phyloP scores from a whole-genome alignment of 1,140 invertebrate genomes.

The Drosophila guanche region DNA sequence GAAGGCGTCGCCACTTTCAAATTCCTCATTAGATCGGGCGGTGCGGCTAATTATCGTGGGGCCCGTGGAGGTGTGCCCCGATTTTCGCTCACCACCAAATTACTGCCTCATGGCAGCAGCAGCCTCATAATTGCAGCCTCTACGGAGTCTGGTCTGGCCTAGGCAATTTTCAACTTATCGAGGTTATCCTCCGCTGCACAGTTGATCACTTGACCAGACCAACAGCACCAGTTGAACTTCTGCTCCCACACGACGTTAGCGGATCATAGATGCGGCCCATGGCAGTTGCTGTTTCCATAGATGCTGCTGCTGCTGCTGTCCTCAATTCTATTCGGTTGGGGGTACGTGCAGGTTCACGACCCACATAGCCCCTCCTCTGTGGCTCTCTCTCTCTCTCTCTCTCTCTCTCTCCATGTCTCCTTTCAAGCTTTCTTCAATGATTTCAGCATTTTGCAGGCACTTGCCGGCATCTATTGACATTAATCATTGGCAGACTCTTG shows the following conservation, averaged over 20 bases:
- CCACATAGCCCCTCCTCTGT: slow-evolving; percentile 45
- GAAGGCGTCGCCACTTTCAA: slow-evolving; percentile 43
- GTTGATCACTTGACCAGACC: slow-evolving; percentile 34
- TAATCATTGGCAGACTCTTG: slow-evolving; percentile 74
- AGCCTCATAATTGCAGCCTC: slow-evolving; percentile 43
- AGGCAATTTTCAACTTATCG: slow-evolving; percentile 65
- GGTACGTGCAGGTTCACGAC: slow-evolving; percentile 65
- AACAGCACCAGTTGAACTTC: slow-evolving; percentile 62
- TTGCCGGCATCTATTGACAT: slow-evolving; percentile 69
- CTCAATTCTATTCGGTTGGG: slow-evolving; percentile 48
- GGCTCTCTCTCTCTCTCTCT: not conserved
- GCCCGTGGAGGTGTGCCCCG: slow-evolving; percentile 30
- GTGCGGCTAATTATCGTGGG: slow-evolving; percentile 56
- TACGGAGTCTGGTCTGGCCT: not conserved
- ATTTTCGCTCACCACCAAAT: slow-evolving; percentile 45
- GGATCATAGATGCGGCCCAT: slow-evolving; percentile 34
- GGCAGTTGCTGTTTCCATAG: not conserved
- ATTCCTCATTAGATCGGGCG: slow-evolving; percentile 57
- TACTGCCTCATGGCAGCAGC: slow-evolving; percentile 44
- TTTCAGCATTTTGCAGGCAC: slow-evolving; percentile 39
- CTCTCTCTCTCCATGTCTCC: too few species aligned
- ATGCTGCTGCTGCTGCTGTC: slow-evolving; percentile 35
- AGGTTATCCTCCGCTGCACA: slow-evolving; percentile 24
- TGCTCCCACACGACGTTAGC: slow-evolving; percentile 72
- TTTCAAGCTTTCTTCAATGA: slow-evolving; percentile 42